phyloP scores from a whole-genome alignment of 2,888 invertebrate species.

The Agrotis exclamationis region DNA sequence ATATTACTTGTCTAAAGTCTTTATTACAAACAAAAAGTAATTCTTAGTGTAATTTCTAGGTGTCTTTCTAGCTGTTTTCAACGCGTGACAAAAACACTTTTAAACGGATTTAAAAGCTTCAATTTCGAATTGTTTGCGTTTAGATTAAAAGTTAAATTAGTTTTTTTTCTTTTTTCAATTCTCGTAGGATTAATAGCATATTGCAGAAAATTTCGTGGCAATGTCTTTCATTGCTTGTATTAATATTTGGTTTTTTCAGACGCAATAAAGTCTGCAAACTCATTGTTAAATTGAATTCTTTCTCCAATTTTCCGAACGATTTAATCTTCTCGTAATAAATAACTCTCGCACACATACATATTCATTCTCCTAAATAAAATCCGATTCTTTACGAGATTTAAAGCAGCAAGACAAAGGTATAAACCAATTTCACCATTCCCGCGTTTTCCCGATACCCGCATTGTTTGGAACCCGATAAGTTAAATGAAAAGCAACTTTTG shows the following conservation, averaged over 20 bases:
- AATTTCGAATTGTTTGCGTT: slow-evolving; percentile 19
- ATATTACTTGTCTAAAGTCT: too few species aligned
- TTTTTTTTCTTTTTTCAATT: slow-evolving; percentile 22
- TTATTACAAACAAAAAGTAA: slow-evolving; percentile 8
- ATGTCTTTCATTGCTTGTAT: not conserved
- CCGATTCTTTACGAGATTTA: slow-evolving; percentile 67
- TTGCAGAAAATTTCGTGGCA: not conserved
- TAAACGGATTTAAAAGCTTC: slow-evolving; percentile 35
- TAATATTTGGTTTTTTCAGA: not conserved
- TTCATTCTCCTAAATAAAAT: slow-evolving; percentile 55
- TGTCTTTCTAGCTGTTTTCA: not conserved
- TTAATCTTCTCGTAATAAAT: slow-evolving; percentile 53
- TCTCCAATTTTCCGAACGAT: slow-evolving; percentile 32
- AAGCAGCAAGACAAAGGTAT: slow-evolving; percentile 80
- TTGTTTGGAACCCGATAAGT: slow-evolving; percentile 79
- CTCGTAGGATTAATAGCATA: slow-evolving; percentile 7
- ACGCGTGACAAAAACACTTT: slow-evolving; percentile 31
- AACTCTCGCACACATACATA: slow-evolving; percentile 49
- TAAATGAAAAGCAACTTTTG: slow-evolving; percentile 85
- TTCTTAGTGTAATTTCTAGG: slow-evolving; percentile 18
- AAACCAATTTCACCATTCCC: slow-evolving; percentile 78
- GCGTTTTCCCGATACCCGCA: slow-evolving; percentile 72
- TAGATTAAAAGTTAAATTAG: slow-evolving; percentile 48
- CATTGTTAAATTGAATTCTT: slow-evolving; percentile 31
- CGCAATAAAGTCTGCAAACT: not conserved